Evolutionary conservation across 2,113 vertebrate species (phyloP).

Genomic region (Psophia crepitans): DNA sequence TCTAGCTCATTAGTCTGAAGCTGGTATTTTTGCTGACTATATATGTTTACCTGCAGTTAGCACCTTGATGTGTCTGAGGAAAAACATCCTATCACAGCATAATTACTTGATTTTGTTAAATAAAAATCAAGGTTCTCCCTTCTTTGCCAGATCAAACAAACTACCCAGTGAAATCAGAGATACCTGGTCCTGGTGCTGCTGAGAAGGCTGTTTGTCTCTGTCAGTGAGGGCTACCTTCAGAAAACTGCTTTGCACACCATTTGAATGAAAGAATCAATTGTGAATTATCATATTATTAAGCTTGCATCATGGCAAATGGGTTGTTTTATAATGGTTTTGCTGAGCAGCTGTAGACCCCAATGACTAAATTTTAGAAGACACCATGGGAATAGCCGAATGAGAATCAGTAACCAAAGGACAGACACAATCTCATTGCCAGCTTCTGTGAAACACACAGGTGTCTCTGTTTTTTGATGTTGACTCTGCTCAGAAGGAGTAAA

Average conservation of each 20-base stretch:
- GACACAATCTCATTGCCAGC: not conserved
- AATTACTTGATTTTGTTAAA: constrained; percentile 20
- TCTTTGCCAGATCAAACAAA: not conserved
- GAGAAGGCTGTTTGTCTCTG: not conserved
- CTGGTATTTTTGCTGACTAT: constrained; percentile 11
- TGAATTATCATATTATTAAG: not conserved
- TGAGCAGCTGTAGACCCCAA: not conserved
- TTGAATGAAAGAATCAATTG: not conserved
- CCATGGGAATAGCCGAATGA: not conserved
- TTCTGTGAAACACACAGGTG: not conserved
- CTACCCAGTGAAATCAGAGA: not conserved
- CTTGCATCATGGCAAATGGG: not conserved
- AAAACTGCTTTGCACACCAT: not conserved
- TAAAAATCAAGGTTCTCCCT: not conserved
- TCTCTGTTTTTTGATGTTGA: not conserved
- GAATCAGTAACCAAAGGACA: not conserved
- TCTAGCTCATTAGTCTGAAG: constrained; percentile 33
- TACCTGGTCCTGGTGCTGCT: not conserved
- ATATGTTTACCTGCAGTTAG: constrained; percentile 8
- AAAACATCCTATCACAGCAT: not conserved
- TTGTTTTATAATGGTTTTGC: not conserved
- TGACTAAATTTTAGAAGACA: not conserved
- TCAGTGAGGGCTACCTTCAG: not conserved
- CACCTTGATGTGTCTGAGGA: not conserved
- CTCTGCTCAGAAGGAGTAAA: not conserved